These are phyloP conservation scores for Neoitamus cyanurus DNA, from an alignment of 2,888 invertebrate species.

Conservation along the genomic window DNA sequence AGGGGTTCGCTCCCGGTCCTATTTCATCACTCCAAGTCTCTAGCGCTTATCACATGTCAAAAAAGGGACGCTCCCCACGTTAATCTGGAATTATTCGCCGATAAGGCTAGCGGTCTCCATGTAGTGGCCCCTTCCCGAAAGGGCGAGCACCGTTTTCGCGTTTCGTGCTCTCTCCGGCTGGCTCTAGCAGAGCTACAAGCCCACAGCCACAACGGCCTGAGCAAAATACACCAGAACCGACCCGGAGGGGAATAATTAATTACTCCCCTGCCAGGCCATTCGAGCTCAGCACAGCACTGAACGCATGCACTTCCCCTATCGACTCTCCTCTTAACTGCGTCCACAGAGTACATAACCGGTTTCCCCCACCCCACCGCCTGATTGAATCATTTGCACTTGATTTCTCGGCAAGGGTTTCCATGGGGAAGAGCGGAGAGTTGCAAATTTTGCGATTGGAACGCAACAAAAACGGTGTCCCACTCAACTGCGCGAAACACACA, in stretches of 20 bases:
- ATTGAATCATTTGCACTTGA: slow-evolving; percentile 37
- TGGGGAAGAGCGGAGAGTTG: neutral
- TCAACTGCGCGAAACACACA: slow-evolving; percentile 46
- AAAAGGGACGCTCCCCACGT: slow-evolving; percentile 29
- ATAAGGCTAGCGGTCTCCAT: neutral
- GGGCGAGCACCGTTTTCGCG: neutral
- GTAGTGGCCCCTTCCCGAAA: neutral
- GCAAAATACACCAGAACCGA: no score
- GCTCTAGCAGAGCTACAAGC: neutral
- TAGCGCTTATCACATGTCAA: slow-evolving; percentile 39
- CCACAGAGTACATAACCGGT: slow-evolving; percentile 18
- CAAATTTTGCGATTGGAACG: neutral
- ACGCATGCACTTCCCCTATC: neutral
- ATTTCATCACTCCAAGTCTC: slow-evolving; percentile 11
- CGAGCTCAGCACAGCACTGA: no score
- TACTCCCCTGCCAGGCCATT: neutral
- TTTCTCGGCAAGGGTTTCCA: neutral
- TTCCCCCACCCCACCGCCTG: neutral
- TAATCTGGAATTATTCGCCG: slow-evolving; percentile 20
- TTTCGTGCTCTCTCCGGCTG: slow-evolving; percentile 27
- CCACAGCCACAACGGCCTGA: neutral
- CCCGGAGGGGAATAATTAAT: slow-evolving; percentile 9
- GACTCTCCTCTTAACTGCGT: neutral
- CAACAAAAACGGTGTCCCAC: neutral
- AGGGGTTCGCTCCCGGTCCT: slow-evolving; percentile 6